Conservation (phyloP, 2,888 invertebrate genomes). For the Minunthozetes semirufus region DNA sequence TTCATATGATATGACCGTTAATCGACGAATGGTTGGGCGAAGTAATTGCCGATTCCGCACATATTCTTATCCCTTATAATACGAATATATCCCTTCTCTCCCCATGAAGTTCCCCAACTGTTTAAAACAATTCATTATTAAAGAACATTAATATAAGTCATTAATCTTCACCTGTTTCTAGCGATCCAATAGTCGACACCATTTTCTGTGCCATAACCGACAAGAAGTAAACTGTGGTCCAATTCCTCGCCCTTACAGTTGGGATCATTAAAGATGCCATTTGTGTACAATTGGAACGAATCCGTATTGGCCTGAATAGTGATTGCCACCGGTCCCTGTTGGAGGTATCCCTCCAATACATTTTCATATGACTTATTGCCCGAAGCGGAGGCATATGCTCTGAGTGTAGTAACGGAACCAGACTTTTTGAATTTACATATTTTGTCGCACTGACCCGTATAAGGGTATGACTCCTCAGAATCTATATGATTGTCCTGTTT, state of each 20-base stretch:
- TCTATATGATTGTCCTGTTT: background rate
- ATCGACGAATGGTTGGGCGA: no score
- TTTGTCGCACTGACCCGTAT: background rate
- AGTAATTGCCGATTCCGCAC: background rate
- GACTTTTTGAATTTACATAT: background rate
- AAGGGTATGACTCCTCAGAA: background rate
- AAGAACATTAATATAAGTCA: background rate
- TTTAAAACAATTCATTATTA: background rate
- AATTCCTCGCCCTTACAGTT: background rate
- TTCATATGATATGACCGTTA: no score
- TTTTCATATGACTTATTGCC: background rate
- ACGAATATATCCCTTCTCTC: background rate
- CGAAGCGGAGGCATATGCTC: background rate
- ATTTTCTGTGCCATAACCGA: slow-evolving; percentile 11
- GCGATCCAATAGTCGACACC: slow-evolving; percentile 11
- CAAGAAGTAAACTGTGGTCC: background rate
- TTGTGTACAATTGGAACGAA: background rate
- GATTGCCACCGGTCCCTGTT: background rate
- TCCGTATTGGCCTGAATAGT: background rate
- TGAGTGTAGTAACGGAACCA: background rate
- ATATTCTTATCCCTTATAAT: background rate
- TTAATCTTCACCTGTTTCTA: background rate
- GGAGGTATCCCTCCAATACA: background rate
- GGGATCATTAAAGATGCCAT: background rate
- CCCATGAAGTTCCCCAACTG: background rate